A percentile compares a stretch with the other conserved stretches of the same genome.
Conservation (phyloP, 2,888 invertebrate species). For the Alsophila aescularia region DNA sequence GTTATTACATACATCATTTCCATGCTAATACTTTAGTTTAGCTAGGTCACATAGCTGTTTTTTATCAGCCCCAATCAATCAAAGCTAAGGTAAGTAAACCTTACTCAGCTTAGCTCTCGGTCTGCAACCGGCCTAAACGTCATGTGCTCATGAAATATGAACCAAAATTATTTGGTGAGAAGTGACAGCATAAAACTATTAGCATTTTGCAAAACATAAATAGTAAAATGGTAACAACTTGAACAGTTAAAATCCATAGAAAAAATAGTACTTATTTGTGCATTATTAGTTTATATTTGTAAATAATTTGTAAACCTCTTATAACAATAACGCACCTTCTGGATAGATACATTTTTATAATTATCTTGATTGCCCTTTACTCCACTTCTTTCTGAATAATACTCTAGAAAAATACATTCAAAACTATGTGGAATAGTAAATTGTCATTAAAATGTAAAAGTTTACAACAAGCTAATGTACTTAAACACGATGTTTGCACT, state of each 20-base stretch:
- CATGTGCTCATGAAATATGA: not conserved
- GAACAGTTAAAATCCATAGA: not conserved
- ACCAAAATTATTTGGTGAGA: conserved; percentile 18
- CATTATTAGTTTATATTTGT: not conserved
- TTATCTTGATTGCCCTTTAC: too few species aligned
- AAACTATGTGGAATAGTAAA: not conserved
- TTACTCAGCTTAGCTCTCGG: too few species aligned
- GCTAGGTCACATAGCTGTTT: too few species aligned
- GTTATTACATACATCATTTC: too few species aligned
- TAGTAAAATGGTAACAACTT: not conserved
- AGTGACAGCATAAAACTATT: conserved; percentile 3
- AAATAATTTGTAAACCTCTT: not conserved
- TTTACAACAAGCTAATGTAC: conserved; percentile 11
- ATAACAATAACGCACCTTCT: too few species aligned
- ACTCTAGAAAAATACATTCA: not conserved
- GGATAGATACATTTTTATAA: too few species aligned
- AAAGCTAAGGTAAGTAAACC: too few species aligned
- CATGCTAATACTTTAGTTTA: too few species aligned
- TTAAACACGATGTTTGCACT: conserved; percentile 33
- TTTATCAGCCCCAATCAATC: too few species aligned
- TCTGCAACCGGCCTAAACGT: too few species aligned
- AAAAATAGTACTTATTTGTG: not conserved
- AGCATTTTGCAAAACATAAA: conserved; percentile 5
- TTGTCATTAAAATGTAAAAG: not conserved
- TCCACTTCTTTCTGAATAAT: too few species aligned